phyloP scores from a whole-genome alignment of 2,113 vertebrate species.

The Pungitius pungitius region DNA sequence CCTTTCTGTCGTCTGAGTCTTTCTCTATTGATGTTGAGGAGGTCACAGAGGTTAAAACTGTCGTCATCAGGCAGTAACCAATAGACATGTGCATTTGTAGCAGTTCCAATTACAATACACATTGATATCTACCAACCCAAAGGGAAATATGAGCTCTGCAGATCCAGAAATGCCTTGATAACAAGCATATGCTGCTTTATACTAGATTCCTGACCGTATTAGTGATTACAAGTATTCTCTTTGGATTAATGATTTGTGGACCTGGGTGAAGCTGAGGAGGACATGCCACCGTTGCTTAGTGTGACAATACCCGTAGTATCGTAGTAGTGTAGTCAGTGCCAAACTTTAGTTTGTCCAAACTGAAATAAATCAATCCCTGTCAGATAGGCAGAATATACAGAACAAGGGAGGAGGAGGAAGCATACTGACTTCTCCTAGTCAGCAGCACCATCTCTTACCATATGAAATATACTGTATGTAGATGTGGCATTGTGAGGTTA shows the following conservation, averaged over 20 bases:
- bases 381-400: neutral
- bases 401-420: neutral
- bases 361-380: too few species aligned
- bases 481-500: neutral
- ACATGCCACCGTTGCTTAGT: neutral
- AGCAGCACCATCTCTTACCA: neutral
- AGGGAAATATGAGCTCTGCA: neutral
- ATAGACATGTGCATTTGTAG: neutral
- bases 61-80: neutral
- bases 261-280: neutral
- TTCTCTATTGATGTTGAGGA: neutral
- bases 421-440: neutral
- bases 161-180: neutral
- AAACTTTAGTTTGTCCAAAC: neutral
- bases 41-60: neutral
- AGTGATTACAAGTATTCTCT: neutral
- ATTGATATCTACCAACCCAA: neutral
- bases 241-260: neutral
- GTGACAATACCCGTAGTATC: neutral
- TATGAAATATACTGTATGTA: neutral
- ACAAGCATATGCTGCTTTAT: neutral
- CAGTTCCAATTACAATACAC: constrained; percentile 5
- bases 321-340: neutral
- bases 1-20: neutral
- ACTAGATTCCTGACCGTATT: neutral